Conservation (phyloP, 2,888 invertebrate genomes). For the Ceramica pisi region DNA sequence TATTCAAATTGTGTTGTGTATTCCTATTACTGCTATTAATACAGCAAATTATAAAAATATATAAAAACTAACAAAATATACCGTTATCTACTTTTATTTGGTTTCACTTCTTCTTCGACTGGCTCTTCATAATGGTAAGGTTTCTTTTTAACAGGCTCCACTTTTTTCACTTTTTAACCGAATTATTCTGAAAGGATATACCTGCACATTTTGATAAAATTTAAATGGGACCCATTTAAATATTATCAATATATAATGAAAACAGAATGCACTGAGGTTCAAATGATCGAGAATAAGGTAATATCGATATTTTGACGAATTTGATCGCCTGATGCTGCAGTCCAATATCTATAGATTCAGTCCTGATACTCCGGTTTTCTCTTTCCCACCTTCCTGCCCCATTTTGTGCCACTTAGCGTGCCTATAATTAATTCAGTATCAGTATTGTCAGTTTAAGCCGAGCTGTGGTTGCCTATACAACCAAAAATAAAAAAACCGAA, state of each 20-base stretch:
- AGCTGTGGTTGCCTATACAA: neutral
- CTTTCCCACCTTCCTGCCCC: conserved; percentile 30
- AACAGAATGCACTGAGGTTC: too few relatives aligned
- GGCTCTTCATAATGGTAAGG: neutral
- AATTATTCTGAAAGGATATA: too few relatives aligned
- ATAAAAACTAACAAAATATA: too few relatives aligned
- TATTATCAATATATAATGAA: too few relatives aligned
- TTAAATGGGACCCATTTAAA: too few relatives aligned
- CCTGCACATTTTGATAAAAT: too few relatives aligned
- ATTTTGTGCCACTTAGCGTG: conserved; percentile 12
- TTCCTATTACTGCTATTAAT: too few relatives aligned
- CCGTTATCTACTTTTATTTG: conserved; percentile 7
- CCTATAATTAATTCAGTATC: conserved; percentile 19
- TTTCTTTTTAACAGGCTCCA: neutral
- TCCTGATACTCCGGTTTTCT: conserved; percentile 21
- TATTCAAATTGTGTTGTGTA: too few relatives aligned
- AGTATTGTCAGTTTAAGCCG: neutral
- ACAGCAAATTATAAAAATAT: too few relatives aligned
- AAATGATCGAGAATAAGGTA: too few relatives aligned
- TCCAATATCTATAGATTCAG: conserved; percentile 20
- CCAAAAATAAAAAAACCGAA: too few relatives aligned
- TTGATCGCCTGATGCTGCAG: conserved; percentile 11
- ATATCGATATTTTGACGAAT: conserved; percentile 13
- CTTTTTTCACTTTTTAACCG: neutral
- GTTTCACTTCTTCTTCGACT: neutral